A percentile compares a stretch with the other conserved stretches of the same genome.
Evolutionary conservation across 2,113 vertebrate species (phyloP).

Genomic region (Noturus placidus): DNA sequence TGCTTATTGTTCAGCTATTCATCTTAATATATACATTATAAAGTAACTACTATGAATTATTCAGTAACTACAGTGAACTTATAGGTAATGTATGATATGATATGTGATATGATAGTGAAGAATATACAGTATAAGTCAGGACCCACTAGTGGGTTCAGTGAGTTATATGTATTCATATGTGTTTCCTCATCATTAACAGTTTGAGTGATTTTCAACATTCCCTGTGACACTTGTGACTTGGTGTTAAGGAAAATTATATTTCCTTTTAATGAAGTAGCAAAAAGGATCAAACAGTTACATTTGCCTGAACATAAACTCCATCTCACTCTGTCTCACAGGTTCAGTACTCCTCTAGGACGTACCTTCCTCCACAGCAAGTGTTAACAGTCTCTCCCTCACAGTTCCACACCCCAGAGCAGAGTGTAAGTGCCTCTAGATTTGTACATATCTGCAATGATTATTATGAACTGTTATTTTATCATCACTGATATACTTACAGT

Average conservation of each 20-base stretch:
- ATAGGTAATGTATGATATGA: neutral
- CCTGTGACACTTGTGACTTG: neutral
- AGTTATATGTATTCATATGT: neutral
- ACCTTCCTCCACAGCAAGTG: slow-evolving; percentile 86
- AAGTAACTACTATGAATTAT: neutral
- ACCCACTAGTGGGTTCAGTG: neutral
- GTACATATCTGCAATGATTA: neutral
- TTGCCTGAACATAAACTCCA: neutral
- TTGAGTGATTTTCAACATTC: neutral
- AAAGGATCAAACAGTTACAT: too few relatives aligned
- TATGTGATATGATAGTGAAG: neutral
- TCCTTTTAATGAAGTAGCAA: neutral
- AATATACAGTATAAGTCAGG: neutral
- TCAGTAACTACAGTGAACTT: neutral
- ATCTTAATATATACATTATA: neutral
- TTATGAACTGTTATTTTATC: neutral
- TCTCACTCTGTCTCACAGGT: slow-evolving; percentile 53
- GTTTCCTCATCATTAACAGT: neutral
- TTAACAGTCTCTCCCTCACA: slow-evolving; percentile 83
- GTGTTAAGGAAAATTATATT: neutral
- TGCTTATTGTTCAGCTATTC: neutral
- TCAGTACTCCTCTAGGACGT: slow-evolving; percentile 86
- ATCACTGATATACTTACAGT: neutral
- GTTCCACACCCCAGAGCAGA: slow-evolving; percentile 81
- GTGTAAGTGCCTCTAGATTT: slow-evolving; percentile 28